phyloP scores from a whole-genome alignment of 2,888 invertebrate species.

The Petrolisthes cinctipes region DNA sequence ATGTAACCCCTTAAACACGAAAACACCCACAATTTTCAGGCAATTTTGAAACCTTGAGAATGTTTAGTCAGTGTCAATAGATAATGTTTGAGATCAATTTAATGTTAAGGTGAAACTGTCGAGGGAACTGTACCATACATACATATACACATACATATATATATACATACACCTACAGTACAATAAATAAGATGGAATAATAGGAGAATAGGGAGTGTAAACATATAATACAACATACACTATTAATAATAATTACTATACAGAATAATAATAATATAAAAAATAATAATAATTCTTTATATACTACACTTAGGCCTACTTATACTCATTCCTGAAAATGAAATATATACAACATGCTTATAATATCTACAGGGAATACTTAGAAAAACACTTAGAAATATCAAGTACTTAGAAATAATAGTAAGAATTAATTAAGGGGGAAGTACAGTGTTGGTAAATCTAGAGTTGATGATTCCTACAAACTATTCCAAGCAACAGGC shows the following conservation, averaged over 20 bases:
- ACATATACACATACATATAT: conserved; percentile 21
- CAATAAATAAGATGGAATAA: neutral
- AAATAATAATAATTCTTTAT: neutral
- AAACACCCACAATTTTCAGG: too few species aligned
- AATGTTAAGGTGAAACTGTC: too few species aligned
- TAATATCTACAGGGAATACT: neutral
- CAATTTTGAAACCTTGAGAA: too few species aligned
- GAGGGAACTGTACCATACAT: too few species aligned
- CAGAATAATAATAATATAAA: neutral
- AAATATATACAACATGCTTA: neutral
- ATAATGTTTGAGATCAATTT: too few species aligned
- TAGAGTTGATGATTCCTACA: too few species aligned
- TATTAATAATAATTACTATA: neutral
- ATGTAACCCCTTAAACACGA: too few species aligned
- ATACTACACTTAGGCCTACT: neutral
- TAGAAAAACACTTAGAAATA: neutral
- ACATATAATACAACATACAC: neutral
- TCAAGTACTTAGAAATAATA: neutral
- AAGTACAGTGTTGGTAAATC: too few species aligned
- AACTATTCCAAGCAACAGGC: too few species aligned
- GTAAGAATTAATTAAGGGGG: too few species aligned
- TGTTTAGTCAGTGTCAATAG: too few species aligned
- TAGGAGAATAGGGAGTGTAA: neutral
- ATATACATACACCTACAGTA: conserved; percentile 17
- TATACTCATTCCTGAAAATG: neutral